Evolutionary conservation across 2,888 invertebrate species (phyloP), one percentile per base, ranked within the genome.

Genomic region (Phragmatobia fuliginosa): DNA sequence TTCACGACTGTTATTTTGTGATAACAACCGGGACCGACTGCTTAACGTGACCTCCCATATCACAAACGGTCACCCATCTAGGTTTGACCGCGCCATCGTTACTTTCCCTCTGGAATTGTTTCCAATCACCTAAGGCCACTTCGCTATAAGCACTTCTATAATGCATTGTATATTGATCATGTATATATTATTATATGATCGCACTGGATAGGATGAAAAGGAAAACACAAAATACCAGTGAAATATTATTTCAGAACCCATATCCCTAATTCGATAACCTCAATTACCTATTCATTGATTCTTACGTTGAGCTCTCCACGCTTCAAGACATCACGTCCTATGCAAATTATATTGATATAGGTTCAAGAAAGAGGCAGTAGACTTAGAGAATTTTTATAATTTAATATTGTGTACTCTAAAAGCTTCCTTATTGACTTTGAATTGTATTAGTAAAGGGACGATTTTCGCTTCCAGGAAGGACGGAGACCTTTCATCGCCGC

Each of bases 401-500:
- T 25, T 28, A 56, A 56, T 56, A 56, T 56, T 28, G 28, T 56
- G 11, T 56, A 56, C 28, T 14, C 52, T 28, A 14, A 56, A 56
- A 56, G 52, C 14, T 14, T 56, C 52, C 28, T 56, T 56, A 16
- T 31, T 32, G 10, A 41, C 32, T 38, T 10, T 28, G 18, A 62
- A 38, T 16, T 25, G 25, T 38, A 38, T 62, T 8, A 36, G 18
- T n/a, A 41, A 21, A 38, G 41, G 32, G 10, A 16, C n/a, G 25
- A 65, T 41, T 66, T 56, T 60, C 28, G 41, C 65, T 78, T 81
- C n/a, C 82, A 89, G 91, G 91, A 88, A 33, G 85, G 81, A 21
- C 78, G 90, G 72, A 82, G 91, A 77, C 90, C 91, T 0, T 93
- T 96, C 75, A 90, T 96, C 25, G 96, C 96, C 0, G 96, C 96